phyloP scores from a whole-genome alignment of 1,140 invertebrate species.

The Saccostrea cuccullata region DNA sequence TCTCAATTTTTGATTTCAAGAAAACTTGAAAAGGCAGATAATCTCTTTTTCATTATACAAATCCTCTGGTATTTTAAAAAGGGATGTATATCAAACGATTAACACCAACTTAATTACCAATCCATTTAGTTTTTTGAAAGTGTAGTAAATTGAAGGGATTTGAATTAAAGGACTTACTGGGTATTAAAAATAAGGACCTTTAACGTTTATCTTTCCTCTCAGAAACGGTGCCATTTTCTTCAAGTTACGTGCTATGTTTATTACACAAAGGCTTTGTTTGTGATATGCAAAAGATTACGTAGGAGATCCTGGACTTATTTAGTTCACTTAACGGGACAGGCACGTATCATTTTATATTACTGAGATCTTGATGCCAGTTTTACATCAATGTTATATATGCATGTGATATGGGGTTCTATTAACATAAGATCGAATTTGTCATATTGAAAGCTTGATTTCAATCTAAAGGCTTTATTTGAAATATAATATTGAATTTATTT shows the following conservation, averaged over 20 bases:
- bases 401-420: not conserved
- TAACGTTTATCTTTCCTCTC: not conserved
- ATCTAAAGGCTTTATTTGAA: not conserved
- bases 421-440: not conserved
- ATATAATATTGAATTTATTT: too few species aligned
- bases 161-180: not conserved
- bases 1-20: too few species aligned
- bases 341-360: not conserved
- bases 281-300: not conserved
- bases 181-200: not conserved
- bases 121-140: not conserved
- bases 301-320: not conserved
- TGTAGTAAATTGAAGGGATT: not conserved
- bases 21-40: too few species aligned
- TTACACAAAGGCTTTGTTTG: not conserved
- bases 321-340: not conserved
- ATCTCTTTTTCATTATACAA: not conserved
- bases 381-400: not conserved
- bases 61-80: not conserved
- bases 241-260: conserved; percentile 7
- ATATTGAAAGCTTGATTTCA: not conserved
- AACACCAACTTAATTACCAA: not conserved
- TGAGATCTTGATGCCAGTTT: not conserved
- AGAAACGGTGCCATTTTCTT: not conserved
- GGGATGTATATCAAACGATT: not conserved